Percentiles rank a stretch among this genome's conserved stretches.
Evolutionary conservation across 2,888 invertebrate species (phyloP).

Genomic region (Pseudeuparius sepicola): DNA sequence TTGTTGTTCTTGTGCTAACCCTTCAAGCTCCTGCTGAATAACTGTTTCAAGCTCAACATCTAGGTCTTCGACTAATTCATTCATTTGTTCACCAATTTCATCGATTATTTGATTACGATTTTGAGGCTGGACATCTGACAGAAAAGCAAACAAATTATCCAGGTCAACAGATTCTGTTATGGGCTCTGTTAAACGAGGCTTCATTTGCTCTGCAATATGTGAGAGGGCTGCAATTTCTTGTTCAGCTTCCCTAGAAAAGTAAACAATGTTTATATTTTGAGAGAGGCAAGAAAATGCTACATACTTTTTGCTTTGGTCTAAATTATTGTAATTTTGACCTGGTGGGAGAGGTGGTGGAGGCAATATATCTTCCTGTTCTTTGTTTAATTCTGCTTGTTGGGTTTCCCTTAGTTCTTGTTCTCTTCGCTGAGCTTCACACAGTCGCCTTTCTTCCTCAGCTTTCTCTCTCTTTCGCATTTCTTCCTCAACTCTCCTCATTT

Average conservation of each 20-base stretch:
- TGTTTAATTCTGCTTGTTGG: constrained; percentile 29
- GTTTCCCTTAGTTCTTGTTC: constrained; percentile 47
- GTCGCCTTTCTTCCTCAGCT: constrained; percentile 58
- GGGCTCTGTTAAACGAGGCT: constrained; percentile 45
- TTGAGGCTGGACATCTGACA: constrained; percentile 61
- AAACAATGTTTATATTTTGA: constrained; percentile 6
- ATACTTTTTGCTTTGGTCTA: constrained; percentile 57
- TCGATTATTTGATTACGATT: constrained; percentile 54
- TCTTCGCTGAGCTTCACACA: constrained; percentile 49
- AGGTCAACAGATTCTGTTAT: constrained; percentile 68
- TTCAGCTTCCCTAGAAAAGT: constrained; percentile 50
- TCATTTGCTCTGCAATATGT: constrained; percentile 63
- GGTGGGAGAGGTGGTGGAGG: constrained; percentile 37
- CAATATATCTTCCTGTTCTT: constrained; percentile 28
- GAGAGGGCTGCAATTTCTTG: constrained; percentile 61
- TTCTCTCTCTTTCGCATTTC: constrained; percentile 74
- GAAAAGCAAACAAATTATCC: constrained; percentile 82
- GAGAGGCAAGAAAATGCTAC: constrained; percentile 18
- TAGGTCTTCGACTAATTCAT: constrained; percentile 69
- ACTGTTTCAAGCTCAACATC: constrained; percentile 67
- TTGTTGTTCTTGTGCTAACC: constrained; percentile 38
- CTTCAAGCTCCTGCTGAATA: constrained; percentile 52
- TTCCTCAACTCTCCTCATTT: constrained; percentile 78
- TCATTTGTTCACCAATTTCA: constrained; percentile 78
- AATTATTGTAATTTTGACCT: constrained; percentile 42